A percentile compares a stretch with the other conserved stretches of the same genome.
These are phyloP conservation scores for Kradibia gibbosae DNA, from an alignment of 1,140 invertebrate species.

Conservation along the genomic window DNA sequence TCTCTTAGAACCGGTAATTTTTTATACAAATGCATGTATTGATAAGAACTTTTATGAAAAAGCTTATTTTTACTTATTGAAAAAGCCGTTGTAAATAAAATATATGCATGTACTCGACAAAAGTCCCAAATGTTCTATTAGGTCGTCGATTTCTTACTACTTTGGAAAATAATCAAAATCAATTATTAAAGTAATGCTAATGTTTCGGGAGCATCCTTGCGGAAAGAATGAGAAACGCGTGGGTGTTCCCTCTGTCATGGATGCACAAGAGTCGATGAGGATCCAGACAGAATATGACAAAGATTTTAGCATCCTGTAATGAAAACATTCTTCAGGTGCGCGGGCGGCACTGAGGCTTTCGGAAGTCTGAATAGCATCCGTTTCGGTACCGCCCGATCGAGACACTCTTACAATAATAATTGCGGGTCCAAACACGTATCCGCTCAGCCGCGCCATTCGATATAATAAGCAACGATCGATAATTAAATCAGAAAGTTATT, in stretches of 20 bases:
- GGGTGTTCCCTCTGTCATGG: background rate
- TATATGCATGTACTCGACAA: too few species aligned
- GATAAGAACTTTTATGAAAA: background rate
- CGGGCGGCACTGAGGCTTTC: background rate
- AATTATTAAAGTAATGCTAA: background rate
- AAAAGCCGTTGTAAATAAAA: background rate
- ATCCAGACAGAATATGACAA: background rate
- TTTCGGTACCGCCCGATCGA: conserved; percentile 40
- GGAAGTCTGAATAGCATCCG: conserved; percentile 50
- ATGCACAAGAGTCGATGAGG: background rate
- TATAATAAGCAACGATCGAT: conserved; percentile 62
- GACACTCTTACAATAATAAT: conserved; percentile 53
- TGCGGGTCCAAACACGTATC: conserved; percentile 13
- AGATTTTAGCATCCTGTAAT: conserved; percentile 10
- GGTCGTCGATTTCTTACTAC: too few species aligned
- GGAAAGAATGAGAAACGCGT: background rate
- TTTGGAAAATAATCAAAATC: too few species aligned
- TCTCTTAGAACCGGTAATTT: background rate
- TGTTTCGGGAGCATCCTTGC: background rate
- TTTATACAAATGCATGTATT: background rate
- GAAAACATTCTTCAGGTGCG: conserved; percentile 40
- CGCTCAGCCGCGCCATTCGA: background rate
- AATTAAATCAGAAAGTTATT: conserved; percentile 73
- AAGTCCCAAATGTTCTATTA: background rate
- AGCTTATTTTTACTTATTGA: background rate